Percentiles rank a stretch among this genome's conserved stretches.
Evolutionary conservation across 1,140 invertebrate genomes (phyloP).

Genomic region (Drosophila nebulosa): DNA sequence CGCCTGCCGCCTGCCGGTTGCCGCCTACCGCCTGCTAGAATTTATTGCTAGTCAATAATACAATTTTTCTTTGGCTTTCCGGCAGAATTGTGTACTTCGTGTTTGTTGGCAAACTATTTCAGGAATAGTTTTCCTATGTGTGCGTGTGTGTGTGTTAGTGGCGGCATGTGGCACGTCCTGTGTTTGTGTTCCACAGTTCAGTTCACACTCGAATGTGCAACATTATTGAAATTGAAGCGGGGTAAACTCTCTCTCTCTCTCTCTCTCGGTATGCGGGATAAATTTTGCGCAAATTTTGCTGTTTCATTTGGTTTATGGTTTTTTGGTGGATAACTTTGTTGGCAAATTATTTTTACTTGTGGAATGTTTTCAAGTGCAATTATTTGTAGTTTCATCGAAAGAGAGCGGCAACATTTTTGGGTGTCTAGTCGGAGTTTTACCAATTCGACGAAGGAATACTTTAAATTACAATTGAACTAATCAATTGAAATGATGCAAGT

Average conservation of each 20-base stretch:
- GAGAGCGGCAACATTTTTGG: neutral
- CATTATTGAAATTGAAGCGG: slow-evolving; percentile 69
- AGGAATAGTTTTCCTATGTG: slow-evolving; percentile 42
- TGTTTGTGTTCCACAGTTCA: slow-evolving; percentile 46
- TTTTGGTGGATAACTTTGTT: slow-evolving; percentile 41
- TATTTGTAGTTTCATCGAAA: neutral
- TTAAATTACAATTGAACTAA: neutral
- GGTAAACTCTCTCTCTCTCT: neutral
- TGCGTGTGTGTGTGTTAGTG: neutral
- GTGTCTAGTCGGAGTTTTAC: neutral
- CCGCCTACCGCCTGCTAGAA: slow-evolving; percentile 38
- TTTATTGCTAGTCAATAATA: slow-evolving; percentile 76
- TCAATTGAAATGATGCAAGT: neutral
- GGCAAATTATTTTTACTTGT: slow-evolving; percentile 63
- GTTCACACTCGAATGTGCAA: slow-evolving; percentile 60
- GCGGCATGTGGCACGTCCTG: neutral
- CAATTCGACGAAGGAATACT: neutral
- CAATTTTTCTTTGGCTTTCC: slow-evolving; percentile 50
- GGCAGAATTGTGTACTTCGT: slow-evolving; percentile 33
- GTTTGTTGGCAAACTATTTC: slow-evolving; percentile 64
- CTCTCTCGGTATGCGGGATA: slow-evolving; percentile 21
- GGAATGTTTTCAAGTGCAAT: neutral
- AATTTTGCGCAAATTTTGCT: slow-evolving; percentile 30
- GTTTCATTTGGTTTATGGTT: slow-evolving; percentile 18
- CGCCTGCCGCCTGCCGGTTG: slow-evolving; percentile 18